Evolutionary conservation across 2,888 invertebrate genomes (phyloP).

Genomic region (Pyrochroa serraticornis): DNA sequence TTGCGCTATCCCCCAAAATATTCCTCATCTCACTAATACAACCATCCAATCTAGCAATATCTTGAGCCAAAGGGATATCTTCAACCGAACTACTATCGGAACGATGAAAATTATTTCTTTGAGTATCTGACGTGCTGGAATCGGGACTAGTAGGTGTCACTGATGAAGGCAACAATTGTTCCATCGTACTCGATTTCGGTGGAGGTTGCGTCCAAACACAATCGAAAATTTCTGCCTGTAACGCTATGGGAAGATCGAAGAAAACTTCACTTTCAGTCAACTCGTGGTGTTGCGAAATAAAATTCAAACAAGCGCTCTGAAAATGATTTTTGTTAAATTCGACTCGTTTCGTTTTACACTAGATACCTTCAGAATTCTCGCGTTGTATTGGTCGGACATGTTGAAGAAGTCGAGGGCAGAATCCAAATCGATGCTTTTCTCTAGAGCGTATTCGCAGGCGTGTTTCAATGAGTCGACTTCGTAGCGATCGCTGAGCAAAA

Average conservation of each 20-base stretch:
- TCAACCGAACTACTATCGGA: constrained; percentile 45
- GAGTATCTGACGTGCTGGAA: constrained; percentile 38
- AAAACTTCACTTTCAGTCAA: constrained; percentile 63
- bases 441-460: constrained; percentile 67
- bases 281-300: constrained; percentile 62
- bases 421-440: constrained; percentile 66
- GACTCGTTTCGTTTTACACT: not conserved
- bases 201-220: constrained; percentile 51
- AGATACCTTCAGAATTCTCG: constrained; percentile 59
- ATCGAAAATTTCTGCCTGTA: constrained; percentile 65
- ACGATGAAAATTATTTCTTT: constrained; percentile 40
- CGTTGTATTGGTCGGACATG: constrained; percentile 71
- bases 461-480: constrained; percentile 68
- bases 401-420: constrained; percentile 68
- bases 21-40: constrained; percentile 61
- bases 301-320: constrained; percentile 62
- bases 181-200: constrained; percentile 34
- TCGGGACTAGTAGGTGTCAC: constrained; percentile 33
- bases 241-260: constrained; percentile 63
- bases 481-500: constrained; percentile 68
- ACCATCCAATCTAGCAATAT: constrained; percentile 37
- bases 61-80: constrained; percentile 36
- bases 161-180: constrained; percentile 36
- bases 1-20: constrained; percentile 61
- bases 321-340: not conserved